Conservation (phyloP, 2,797 vertebrate species). For the Labroides dimidiatus region DNA sequence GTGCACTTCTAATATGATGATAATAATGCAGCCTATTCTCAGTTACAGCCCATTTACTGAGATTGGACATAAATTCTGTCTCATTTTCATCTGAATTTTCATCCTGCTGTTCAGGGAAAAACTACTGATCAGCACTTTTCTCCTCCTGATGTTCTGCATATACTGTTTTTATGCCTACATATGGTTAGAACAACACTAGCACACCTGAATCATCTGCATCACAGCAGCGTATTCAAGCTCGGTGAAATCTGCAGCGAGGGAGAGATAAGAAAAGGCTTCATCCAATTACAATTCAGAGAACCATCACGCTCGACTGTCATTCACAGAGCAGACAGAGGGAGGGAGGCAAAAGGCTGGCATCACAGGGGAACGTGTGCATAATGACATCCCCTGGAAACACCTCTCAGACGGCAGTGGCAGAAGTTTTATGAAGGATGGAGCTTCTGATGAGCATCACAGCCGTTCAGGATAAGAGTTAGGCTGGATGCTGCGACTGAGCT, state of each 20-base stretch:
- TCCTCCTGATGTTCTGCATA: not conserved
- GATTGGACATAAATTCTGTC: conserved; percentile 36
- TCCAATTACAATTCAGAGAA: not conserved
- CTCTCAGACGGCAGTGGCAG: too few species aligned
- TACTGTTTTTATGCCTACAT: not conserved
- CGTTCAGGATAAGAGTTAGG: too few species aligned
- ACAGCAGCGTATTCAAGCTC: not conserved
- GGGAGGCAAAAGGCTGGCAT: too few species aligned
- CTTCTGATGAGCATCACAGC: too few species aligned
- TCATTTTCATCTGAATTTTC: conserved; percentile 50
- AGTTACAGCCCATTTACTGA: conserved; percentile 49
- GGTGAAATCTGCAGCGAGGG: not conserved
- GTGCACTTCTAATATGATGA: conserved; percentile 30
- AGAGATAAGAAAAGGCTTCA: not conserved
- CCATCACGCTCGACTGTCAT: not conserved
- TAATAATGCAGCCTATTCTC: conserved; percentile 44
- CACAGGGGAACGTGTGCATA: too few species aligned
- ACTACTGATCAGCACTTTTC: conserved; percentile 14
- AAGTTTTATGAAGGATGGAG: too few species aligned
- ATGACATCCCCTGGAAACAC: too few species aligned
- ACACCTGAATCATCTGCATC: not conserved
- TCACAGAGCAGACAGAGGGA: too few species aligned
- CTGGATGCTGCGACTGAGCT: too few species aligned
- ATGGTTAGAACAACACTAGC: not conserved
- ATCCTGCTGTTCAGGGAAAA: conserved; percentile 13